These are phyloP conservation scores for Caenorhabditis sp. DNA, from an alignment of 2,888 invertebrate genomes.

Conservation along the genomic window DNA sequence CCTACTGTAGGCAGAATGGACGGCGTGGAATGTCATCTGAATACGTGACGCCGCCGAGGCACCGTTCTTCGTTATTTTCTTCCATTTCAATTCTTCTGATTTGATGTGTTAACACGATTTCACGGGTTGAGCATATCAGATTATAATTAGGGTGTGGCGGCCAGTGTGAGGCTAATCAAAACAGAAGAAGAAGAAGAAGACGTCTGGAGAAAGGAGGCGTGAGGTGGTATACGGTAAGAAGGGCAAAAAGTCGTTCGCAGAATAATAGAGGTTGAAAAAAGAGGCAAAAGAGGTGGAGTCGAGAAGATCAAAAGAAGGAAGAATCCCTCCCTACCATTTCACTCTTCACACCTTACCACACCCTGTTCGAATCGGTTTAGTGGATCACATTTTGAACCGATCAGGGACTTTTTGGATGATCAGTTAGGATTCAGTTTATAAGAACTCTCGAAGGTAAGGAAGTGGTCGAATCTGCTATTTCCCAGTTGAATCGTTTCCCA, in stretches of 20 bases:
- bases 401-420: background rate
- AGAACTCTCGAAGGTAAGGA: too few relatives aligned
- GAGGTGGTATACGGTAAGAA: conserved; percentile 35
- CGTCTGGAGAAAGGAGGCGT: conserved; percentile 26
- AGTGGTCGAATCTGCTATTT: too few relatives aligned
- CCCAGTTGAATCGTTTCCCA: too few relatives aligned
- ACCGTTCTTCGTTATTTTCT: conserved; percentile 23
- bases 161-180: conserved; percentile 39
- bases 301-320: background rate
- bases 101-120: conserved; percentile 56
- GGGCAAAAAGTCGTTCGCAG: conserved; percentile 30
- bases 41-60: conserved; percentile 46
- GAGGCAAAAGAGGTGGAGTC: conserved; percentile 33
- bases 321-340: conserved; percentile 35
- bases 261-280: conserved; percentile 14
- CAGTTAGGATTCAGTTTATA: background rate
- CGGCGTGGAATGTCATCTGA: conserved; percentile 33
- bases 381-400: conserved; percentile 18
- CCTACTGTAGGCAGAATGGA: conserved; percentile 33
- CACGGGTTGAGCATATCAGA: conserved; percentile 49
- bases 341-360: conserved; percentile 45
- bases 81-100: conserved; percentile 20
- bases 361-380: conserved; percentile 14
- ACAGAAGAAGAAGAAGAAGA: conserved; percentile 33
- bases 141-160: conserved; percentile 60